Evolutionary conservation across 2,797 vertebrate species (phyloP).

Genomic region (Ptychobarbus kaznakovi): DNA sequence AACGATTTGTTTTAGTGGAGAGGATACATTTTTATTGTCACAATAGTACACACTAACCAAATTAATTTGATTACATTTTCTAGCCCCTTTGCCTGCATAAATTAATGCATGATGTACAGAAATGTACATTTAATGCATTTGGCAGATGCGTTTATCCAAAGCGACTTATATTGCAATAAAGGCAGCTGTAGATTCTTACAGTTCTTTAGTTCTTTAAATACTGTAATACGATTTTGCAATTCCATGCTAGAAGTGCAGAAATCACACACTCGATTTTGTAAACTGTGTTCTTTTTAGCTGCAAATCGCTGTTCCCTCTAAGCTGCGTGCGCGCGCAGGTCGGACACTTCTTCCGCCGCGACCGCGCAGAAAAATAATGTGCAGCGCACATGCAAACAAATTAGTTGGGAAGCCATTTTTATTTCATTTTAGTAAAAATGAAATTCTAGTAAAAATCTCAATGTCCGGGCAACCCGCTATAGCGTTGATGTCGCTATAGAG

Average conservation of each 20-base stretch:
- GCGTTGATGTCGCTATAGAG: too few relatives aligned
- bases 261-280: not conserved
- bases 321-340: too few relatives aligned
- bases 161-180: too few relatives aligned
- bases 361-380: too few relatives aligned
- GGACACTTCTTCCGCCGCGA: too few relatives aligned
- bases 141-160: too few relatives aligned
- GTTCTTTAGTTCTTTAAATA: not conserved
- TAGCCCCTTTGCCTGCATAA: not conserved
- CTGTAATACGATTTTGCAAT: not conserved
- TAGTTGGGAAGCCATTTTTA: too few relatives aligned
- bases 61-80: not conserved
- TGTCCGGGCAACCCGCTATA: too few relatives aligned
- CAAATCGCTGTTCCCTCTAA: not conserved
- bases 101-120: not conserved
- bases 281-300: not conserved
- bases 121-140: too few relatives aligned
- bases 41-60: not conserved
- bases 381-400: too few relatives aligned
- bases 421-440: too few relatives aligned
- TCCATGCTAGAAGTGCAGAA: not conserved
- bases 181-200: not conserved
- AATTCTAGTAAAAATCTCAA: too few relatives aligned
- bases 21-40: not conserved
- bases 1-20: not conserved